A percentile compares a stretch with the other conserved stretches of the same genome.
Conservation (phyloP, 2,888 invertebrate species). For the Nasonovia ribisnigri region DNA sequence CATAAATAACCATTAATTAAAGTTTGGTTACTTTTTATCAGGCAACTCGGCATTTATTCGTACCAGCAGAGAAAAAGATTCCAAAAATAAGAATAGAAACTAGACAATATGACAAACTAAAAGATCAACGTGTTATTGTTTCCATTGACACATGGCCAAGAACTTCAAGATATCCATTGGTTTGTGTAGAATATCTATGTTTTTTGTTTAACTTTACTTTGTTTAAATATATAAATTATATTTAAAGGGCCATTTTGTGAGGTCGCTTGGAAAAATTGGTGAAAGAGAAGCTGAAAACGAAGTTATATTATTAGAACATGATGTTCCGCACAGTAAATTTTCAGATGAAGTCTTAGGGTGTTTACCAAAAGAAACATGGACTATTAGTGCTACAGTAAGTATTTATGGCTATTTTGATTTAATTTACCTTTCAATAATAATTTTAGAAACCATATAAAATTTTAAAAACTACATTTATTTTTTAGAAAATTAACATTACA, state of each 20-base stretch:
- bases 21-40: slow-evolving; percentile 67
- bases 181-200: slow-evolving; percentile 69
- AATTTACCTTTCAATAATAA: neutral
- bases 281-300: slow-evolving; percentile 97
- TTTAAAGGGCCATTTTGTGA: slow-evolving; percentile 89
- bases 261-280: slow-evolving; percentile 91
- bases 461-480: neutral
- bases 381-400: slow-evolving; percentile 72
- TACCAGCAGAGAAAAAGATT: slow-evolving; percentile 93
- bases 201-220: slow-evolving; percentile 40
- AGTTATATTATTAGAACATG: slow-evolving; percentile 94
- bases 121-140: slow-evolving; percentile 90
- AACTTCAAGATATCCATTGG: slow-evolving; percentile 89
- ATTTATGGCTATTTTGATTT: neutral
- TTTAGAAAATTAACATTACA: neutral
- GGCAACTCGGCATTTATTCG: slow-evolving; percentile 83
- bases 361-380: slow-evolving; percentile 91
- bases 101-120: slow-evolving; percentile 85
- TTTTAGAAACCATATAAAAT: neutral
- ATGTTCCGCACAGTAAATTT: slow-evolving; percentile 95
- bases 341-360: slow-evolving; percentile 94
- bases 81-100: slow-evolving; percentile 97
- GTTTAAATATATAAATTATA: slow-evolving; percentile 58
- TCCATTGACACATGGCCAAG: slow-evolving; percentile 97
- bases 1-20: neutral